Conservation (phyloP, 2,113 vertebrate genomes). For the Bettongia penicillata region DNA sequence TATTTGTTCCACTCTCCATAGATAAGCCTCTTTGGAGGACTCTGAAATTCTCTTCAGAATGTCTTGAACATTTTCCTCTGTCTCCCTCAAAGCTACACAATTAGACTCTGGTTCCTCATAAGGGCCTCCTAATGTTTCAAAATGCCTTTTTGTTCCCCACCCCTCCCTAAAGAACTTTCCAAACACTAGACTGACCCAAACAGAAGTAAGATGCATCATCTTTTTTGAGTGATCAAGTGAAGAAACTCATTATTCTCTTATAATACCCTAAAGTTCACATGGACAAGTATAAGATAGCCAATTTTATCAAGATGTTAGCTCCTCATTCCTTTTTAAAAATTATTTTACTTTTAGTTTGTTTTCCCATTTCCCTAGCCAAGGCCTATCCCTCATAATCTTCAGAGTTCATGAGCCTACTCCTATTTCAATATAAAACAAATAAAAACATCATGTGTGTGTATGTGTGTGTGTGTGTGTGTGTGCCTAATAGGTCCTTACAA, state of each 20-base stretch:
- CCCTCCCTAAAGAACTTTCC: neutral
- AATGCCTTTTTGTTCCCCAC: neutral
- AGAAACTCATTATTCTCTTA: neutral
- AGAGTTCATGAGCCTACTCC: neutral
- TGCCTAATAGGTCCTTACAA: neutral
- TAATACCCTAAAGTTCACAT: neutral
- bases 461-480: rapidly evolving
- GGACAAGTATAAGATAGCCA: neutral
- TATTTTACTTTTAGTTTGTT: too few species aligned
- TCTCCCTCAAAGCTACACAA: neutral
- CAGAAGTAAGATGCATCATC: neutral
- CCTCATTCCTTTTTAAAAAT: neutral
- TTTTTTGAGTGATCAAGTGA: neutral
- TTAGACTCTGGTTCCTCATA: neutral
- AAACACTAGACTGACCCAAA: neutral
- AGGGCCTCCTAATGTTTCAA: neutral
- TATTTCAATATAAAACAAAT: neutral
- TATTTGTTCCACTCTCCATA: neutral
- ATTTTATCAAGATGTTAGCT: neutral
- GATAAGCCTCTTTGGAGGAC: neutral
- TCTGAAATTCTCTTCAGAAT: neutral
- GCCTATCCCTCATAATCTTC: neutral
- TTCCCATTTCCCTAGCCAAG: neutral
- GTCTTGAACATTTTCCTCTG: neutral
- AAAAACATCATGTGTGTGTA: neutral